Conservation (phyloP, 2,888 invertebrate species). For the Agrotis ipsilon region DNA sequence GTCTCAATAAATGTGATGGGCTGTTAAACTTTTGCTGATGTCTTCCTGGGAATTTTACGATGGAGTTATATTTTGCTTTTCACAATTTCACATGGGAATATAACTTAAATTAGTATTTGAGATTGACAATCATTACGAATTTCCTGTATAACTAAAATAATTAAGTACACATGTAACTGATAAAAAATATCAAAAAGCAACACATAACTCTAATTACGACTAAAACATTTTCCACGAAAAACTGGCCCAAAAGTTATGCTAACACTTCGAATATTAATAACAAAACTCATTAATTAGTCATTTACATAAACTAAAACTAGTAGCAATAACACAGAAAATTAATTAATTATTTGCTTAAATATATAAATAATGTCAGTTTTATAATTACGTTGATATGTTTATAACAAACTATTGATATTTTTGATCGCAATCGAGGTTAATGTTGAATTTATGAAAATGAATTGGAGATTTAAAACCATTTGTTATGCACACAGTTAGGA, state of each 20-base stretch:
- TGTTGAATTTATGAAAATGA: constrained; percentile 60
- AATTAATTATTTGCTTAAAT: constrained; percentile 59
- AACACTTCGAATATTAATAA: constrained; percentile 51
- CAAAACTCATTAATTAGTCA: constrained; percentile 53
- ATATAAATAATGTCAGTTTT: constrained; percentile 62
- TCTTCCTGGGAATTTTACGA: constrained; percentile 34
- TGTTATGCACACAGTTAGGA: constrained; percentile 50
- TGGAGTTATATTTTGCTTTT: constrained; percentile 38
- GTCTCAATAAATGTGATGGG: constrained; percentile 42
- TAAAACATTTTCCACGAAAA: constrained; percentile 7
- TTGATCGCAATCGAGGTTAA: constrained; percentile 60
- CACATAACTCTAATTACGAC: neutral
- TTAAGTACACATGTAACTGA: neutral
- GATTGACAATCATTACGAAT: neutral
- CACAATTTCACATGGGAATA: constrained; percentile 25
- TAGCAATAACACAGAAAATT: constrained; percentile 58
- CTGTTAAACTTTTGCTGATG: constrained; percentile 41
- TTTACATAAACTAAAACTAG: constrained; percentile 64
- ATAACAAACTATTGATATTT: constrained; percentile 59
- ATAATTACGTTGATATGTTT: constrained; percentile 63
- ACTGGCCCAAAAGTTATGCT: neutral
- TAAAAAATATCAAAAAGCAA: neutral
- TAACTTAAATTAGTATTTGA: constrained; percentile 5
- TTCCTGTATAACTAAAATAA: neutral
- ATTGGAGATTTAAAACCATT: constrained; percentile 42